Evolutionary conservation across 2,888 invertebrate species (phyloP), one percentile per base, ranked within the genome.

Genomic region (Drosophila buzzatii): DNA sequence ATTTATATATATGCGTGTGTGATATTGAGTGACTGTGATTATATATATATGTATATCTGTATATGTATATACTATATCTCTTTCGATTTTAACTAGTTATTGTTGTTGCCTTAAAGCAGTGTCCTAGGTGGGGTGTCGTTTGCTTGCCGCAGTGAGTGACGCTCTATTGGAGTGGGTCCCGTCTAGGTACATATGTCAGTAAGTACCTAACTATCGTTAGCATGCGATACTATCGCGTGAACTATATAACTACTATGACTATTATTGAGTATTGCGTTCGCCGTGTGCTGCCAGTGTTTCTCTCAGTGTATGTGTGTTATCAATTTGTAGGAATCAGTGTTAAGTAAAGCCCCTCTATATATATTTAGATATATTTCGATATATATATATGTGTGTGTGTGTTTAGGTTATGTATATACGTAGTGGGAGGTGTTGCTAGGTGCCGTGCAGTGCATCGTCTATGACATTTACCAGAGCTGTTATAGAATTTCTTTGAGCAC

Each of bases 51-150:
- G 4, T 61, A 33, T 49, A 53, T 74, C 10, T 84, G 12, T n/a
- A 74, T 65, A 70, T 56, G 70, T 12, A 70, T 56, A 71, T 12
- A n/a, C 14, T 31, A 31, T 56, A 18, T 31, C 18, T 16, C 18
- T 33, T 31, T 33, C 18, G 55, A 55, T 77, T 77, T 47, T 59
- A 78, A 76, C 82, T 84, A 80, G 67, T 82, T 83, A 77, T 77
- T 79, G 60, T 67, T 70, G 70, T 78, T 88, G 85, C 85, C 83
- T 81, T 81, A 77, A 85, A 85, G 85, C 85, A 88, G 85, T 85
- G 85, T 88, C 70, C 86, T 86, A 85, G 86, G 86, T 86, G 86
- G 86, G 86, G 89, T 89, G 89, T 87, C 75, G 85, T 82, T 51
- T 79, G 82, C 82, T 80, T 72, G 76, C 71, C 76, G 73, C 85